Evolutionary conservation across 2,113 vertebrate genomes (phyloP), one percentile per base, ranked within the genome.

Genomic region (Istiophorus platypterus): DNA sequence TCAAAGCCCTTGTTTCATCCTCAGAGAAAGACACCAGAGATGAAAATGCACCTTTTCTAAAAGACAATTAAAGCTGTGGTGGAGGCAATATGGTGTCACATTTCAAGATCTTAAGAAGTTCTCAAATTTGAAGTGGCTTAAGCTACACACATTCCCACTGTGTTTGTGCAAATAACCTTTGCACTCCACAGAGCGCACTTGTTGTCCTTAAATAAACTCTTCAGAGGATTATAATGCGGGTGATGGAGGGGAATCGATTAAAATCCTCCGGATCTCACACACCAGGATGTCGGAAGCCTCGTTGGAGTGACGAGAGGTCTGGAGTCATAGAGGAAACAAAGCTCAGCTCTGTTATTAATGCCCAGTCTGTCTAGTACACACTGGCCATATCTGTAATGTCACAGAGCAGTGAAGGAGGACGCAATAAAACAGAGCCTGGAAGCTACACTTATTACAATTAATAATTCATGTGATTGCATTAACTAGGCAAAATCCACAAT

Each of bases 401-500:
- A 86, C 68, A 78, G 78, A 81, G 86, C 85, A 71, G 72, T 74
- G 78, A 89, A 67, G 80, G 78, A 90, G 76, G 70, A 85, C 3
- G 62, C 82, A 91, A 89, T 93, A 90, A 87, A 91, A 78, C 65
- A 69, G 59, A 81, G 85, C 84, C 85, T 82, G 72, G 84, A 78
- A 87, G 80, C 83, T 84, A 76, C 76, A 73, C 87, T 92, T 93
- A 93, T 90, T 92, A 91, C 72, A 84, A 93, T 92, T 91, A 91
- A 93, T 94, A 90, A 94, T 94, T 92, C 76, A 95, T 90, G 78
- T 29, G 58, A 64, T 58, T 81, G 82, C 85, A 85, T 92, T 91
- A 92, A 91, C 76, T 52, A 70, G 74, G 79, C 57, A 37, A 92
- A 87, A 90, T 66, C 78, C 65, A 69, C 67, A 72, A 81, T 89